A percentile compares a stretch with the other conserved stretches of the same genome.
Conservation (phyloP, 2,113 vertebrate genomes). For the western clawed frog (Xenopus tropicalis) region DNA sequence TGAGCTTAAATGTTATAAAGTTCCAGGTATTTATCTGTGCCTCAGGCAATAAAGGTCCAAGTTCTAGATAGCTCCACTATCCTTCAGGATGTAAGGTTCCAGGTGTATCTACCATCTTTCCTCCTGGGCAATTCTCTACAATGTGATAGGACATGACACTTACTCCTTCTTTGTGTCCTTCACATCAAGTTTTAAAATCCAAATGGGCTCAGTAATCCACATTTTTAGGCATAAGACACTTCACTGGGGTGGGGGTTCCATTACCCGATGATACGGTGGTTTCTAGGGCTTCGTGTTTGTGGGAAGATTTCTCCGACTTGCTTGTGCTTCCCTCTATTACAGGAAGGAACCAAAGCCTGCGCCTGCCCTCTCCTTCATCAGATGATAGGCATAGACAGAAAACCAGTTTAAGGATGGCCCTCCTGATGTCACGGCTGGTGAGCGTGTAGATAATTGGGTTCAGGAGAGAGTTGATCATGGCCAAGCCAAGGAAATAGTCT, state of each 20-base stretch:
- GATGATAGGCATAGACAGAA: slow-evolving; percentile 61
- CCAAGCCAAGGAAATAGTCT: slow-evolving; percentile 83
- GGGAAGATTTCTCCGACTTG: slow-evolving; percentile 66
- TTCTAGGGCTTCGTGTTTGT: slow-evolving; percentile 68
- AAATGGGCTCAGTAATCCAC: slow-evolving; percentile 55
- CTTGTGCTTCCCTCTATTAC: slow-evolving; percentile 78
- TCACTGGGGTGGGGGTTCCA: slow-evolving; percentile 61
- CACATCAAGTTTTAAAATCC: too few species aligned
- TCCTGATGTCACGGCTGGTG: slow-evolving; percentile 82
- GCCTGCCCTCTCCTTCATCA: slow-evolving; percentile 30
- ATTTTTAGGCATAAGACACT: slow-evolving; percentile 62
- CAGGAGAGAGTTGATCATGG: slow-evolving; percentile 84
- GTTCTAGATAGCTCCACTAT: not conserved
- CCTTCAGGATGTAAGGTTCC: not conserved
- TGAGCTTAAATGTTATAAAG: too few species aligned
- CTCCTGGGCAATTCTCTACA: not conserved
- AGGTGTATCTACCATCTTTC: not conserved
- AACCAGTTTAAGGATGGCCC: slow-evolving; percentile 73
- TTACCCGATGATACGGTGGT: slow-evolving; percentile 70
- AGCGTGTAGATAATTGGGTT: slow-evolving; percentile 91
- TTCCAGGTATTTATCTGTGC: too few species aligned
- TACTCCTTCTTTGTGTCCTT: too few species aligned
- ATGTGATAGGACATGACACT: too few species aligned
- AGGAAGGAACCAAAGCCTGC: slow-evolving; percentile 62
- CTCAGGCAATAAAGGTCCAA: not conserved